A percentile compares a stretch with the other conserved stretches of the same genome.
These are phyloP conservation scores for Trachops cirrhosus DNA, from an alignment of 2,797 vertebrate species.

Conservation along the genomic window DNA sequence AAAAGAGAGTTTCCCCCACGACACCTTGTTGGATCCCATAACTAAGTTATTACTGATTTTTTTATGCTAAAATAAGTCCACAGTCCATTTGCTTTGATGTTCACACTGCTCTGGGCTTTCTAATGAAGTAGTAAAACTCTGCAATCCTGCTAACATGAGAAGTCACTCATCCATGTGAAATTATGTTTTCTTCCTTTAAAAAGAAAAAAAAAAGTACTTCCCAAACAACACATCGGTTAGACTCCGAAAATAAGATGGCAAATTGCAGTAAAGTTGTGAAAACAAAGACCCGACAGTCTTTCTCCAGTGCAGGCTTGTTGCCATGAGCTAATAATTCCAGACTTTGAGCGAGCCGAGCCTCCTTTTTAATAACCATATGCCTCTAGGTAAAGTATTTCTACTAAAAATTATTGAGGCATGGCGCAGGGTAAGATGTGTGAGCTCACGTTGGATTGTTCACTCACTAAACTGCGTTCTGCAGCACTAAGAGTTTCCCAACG, in stretches of 20 bases:
- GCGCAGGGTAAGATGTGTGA: constrained; percentile 88
- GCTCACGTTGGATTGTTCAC: constrained; percentile 86
- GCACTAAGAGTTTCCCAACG: constrained; percentile 82
- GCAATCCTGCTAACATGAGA: constrained; percentile 33
- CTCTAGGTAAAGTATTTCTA: constrained; percentile 87
- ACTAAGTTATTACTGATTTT: constrained; percentile 46
- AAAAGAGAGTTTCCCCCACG: neutral
- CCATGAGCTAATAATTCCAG: constrained; percentile 87
- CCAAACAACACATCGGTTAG: constrained; percentile 80
- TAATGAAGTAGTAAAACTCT: constrained; percentile 39
- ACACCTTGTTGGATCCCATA: constrained; percentile 5
- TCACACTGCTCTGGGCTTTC: constrained; percentile 37
- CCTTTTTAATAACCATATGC: constrained; percentile 86
- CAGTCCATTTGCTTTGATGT: constrained; percentile 56
- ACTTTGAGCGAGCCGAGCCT: constrained; percentile 84
- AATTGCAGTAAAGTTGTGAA: constrained; percentile 83
- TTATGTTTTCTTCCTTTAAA: constrained; percentile 50
- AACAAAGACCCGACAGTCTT: constrained; percentile 86
- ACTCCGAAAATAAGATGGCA: constrained; percentile 82
- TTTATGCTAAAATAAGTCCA: constrained; percentile 58
- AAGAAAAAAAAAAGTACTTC: constrained; percentile 43
- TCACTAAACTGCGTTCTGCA: constrained; percentile 82
- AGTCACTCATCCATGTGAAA: constrained; percentile 45
- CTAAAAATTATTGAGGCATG: constrained; percentile 87
- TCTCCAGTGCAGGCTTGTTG: constrained; percentile 87